Evolutionary conservation across 2,888 invertebrate species (phyloP).

Genomic region (Ypsolopha sequella): DNA sequence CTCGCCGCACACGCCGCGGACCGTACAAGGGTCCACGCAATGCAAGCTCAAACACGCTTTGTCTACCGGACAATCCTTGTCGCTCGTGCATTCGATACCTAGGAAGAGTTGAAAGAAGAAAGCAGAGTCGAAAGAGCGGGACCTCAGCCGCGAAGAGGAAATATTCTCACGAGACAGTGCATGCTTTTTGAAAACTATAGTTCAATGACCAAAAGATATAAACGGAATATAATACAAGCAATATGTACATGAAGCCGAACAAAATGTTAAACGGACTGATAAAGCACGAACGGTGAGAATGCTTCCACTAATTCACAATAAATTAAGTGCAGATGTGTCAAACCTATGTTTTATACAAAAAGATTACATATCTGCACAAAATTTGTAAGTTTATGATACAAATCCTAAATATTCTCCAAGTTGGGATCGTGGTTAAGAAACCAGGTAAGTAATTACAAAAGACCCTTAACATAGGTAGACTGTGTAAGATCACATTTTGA

Average conservation of each 20-base stretch:
- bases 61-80: constrained; percentile 92
- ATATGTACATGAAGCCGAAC: constrained; percentile 73
- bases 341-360: background rate
- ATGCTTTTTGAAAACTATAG: constrained; percentile 73
- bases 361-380: background rate
- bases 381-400: background rate
- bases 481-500: too few relatives aligned
- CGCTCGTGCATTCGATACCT: constrained; percentile 91
- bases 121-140: constrained; percentile 78
- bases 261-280: constrained; percentile 64
- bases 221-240: constrained; percentile 73
- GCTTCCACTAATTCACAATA: constrained; percentile 56
- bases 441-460: too few relatives aligned
- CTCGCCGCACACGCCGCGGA: constrained; percentile 89
- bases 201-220: constrained; percentile 65
- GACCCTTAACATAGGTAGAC: too few relatives aligned
- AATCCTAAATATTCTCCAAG: too few relatives aligned
- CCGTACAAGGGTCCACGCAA: constrained; percentile 91
- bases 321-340: background rate
- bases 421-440: too few relatives aligned
- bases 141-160: constrained; percentile 91
- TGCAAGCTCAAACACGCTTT: constrained; percentile 92
- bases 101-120: constrained; percentile 72
- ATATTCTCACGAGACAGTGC: constrained; percentile 82
- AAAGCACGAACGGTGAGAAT: constrained; percentile 73